phyloP scores from a whole-genome alignment of 2,113 vertebrate species.

The Cervus canadensis region DNA sequence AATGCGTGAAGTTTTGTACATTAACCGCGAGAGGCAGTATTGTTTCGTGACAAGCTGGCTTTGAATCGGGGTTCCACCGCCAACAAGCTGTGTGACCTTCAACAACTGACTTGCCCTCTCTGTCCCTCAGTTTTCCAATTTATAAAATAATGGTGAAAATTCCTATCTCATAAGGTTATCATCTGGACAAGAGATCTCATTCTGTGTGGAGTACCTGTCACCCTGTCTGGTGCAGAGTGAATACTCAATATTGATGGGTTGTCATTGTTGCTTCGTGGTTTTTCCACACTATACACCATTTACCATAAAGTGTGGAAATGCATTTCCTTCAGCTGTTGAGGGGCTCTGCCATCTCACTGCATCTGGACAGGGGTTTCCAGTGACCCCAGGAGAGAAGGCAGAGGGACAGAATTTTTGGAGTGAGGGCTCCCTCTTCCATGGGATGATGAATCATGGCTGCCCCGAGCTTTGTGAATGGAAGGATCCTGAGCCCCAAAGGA shows the following conservation, averaged over 20 bases:
- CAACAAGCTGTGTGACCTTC: background rate
- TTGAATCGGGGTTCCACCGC: background rate
- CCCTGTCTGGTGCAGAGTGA: background rate
- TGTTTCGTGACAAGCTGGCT: background rate
- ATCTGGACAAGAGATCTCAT: background rate
- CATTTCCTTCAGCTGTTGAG: rapidly evolving
- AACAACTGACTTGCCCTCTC: background rate
- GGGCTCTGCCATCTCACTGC: rapidly evolving
- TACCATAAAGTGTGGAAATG: background rate
- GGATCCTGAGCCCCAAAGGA: background rate
- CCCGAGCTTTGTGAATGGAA: background rate
- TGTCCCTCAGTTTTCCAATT: background rate
- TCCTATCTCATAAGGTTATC: no score
- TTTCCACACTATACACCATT: background rate
- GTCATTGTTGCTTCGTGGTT: background rate
- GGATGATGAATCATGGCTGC: background rate
- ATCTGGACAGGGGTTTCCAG: background rate
- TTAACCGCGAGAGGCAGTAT: background rate
- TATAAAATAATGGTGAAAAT: background rate
- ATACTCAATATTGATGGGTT: rapidly evolving
- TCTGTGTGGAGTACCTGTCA: background rate
- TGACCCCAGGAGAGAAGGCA: background rate
- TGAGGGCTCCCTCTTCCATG: background rate
- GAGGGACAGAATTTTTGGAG: background rate
- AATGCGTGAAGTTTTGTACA: background rate